Base-by-base conservation (phyloP, 2,113 vertebrate genomes). In the Arothron firmamentum region DNA sequence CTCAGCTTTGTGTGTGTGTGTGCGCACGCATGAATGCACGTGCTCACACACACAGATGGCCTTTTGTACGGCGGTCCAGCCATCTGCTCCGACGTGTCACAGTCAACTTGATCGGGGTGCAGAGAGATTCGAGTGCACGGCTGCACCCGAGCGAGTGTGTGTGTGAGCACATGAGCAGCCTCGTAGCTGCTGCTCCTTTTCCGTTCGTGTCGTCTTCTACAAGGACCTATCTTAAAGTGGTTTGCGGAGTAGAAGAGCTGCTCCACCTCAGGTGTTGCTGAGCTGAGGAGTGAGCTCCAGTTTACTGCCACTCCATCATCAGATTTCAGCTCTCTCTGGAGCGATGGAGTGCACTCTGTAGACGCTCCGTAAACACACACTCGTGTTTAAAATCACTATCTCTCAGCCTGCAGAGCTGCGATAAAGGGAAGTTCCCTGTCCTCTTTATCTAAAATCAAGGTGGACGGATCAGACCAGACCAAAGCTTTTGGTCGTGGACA, bases 61-160 rank as follows among this genome's bases (percentile, higher is more conserved):
- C 72, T 47, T 69, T 59, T 72, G 61, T 62, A 25, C 62, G 52
- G 53, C 67, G 53, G 62, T 63, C 42, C 48, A 60, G 64, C 74
- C 82, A 77, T 86, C 81, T 86, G 83, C 72, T 78, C 38, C 59
- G 69, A 52, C 15, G 18, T 65, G 50, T 55, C 6, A 34, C 25
- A 34, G 54, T 65, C 38, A 59, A 59, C 54, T 31, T 7, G 46
- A 67, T 31, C 20, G 18, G 52, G 42, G 28, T 13, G 56, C 3
- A 4, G 56, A 50, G 52, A 53, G 65, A 63, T 70, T 73, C 13
- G 15, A 70, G 28, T 58, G 70, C 18, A 41, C 57, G 51, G 14
- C 50, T 55, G 63, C 48, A 50, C 68, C 21, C 49, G 55, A 56
- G 28, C 48, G 0, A n/a, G 18, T 42, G 11, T 79, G 67, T 56